Conservation (phyloP, 2,797 vertebrate species). For the Propithecus deckenii region DNA sequence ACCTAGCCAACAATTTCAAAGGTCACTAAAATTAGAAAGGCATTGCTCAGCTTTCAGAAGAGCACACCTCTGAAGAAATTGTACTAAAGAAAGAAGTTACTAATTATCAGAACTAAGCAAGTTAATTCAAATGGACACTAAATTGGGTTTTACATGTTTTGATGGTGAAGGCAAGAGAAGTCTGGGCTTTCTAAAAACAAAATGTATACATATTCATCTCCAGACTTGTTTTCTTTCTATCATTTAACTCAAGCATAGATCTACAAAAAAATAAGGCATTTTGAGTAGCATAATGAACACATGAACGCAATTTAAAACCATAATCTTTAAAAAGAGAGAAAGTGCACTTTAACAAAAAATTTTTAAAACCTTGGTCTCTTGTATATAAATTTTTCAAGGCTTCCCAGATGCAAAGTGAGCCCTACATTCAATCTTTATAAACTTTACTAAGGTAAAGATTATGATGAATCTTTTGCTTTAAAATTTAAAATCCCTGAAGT, state of each 20-base stretch:
- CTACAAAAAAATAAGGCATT: slow-evolving; percentile 47
- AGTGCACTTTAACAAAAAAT: background rate
- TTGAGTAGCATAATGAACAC: slow-evolving; percentile 40
- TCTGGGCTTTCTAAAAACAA: slow-evolving; percentile 71
- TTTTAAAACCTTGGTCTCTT: background rate
- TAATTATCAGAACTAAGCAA: slow-evolving; percentile 26
- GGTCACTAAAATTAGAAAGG: background rate
- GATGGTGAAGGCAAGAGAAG: slow-evolving; percentile 48
- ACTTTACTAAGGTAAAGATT: slow-evolving; percentile 17
- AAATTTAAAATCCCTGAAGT: background rate
- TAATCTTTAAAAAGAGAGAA: slow-evolving; percentile 16
- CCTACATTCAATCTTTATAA: slow-evolving; percentile 13
- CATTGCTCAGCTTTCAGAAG: background rate
- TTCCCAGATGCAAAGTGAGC: background rate
- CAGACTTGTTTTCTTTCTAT: slow-evolving; percentile 57
- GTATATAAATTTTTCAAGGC: background rate
- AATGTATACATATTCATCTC: slow-evolving; percentile 75
- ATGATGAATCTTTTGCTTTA: background rate
- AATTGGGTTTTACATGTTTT: slow-evolving; percentile 53
- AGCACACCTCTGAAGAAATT: background rate
- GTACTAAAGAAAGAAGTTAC: background rate
- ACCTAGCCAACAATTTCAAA: background rate
- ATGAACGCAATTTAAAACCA: slow-evolving; percentile 43
- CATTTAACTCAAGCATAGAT: slow-evolving; percentile 52
- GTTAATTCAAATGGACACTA: slow-evolving; percentile 31